Base-by-base conservation (phyloP, 2,888 invertebrate genomes). In the Drosophila emarginata region DNA sequence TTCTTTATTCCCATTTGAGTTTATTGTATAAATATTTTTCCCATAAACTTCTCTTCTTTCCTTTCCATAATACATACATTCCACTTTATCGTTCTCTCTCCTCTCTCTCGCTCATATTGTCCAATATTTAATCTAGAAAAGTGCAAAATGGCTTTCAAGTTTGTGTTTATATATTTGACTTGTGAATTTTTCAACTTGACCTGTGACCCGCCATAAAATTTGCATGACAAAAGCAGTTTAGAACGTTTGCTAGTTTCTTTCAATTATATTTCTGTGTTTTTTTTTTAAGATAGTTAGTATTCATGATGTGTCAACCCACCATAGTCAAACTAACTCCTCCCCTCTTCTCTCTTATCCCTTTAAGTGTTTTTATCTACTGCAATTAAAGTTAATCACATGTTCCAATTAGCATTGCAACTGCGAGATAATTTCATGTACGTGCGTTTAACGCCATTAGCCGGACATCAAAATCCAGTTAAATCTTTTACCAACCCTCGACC, bases 321-420 rank as follows among this genome's bases (percentile, higher is more conserved):
- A 52, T 37, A 52, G 51, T 11, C 11, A 1, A 9, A 32, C 32
- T 9, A 32, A 2, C 32, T 11, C 32, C 9, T 9, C 1, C 11
- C 32, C 32, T 4, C 9, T 9, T 32, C 32, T 32, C 32, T 32
- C 9, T 7, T 32, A 32, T 32, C 32, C 32, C 9, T 32, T 32
- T 54, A 40, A 9, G 52, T 56, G 36, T 66, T 75, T 67, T 80
- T 82, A 80, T 83, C 72, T 73, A 66, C 53, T 67, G 80, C 79
- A 83, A 83, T 83, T 86, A 83, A 83, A 77, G 60, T 76, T 77
- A 81, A 83, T 82, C 82, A 86, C 83, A 80, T 83, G 80, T 73
- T 72, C 78, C 79, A 82, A 85, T 82, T 82, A 85, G 83, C 83
- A 74, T 68, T 67, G 79, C 76, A 78, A 79, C 78, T 76, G 80